phyloP scores from a whole-genome alignment of 2,888 invertebrate genomes.

The Lottia gigantea region DNA sequence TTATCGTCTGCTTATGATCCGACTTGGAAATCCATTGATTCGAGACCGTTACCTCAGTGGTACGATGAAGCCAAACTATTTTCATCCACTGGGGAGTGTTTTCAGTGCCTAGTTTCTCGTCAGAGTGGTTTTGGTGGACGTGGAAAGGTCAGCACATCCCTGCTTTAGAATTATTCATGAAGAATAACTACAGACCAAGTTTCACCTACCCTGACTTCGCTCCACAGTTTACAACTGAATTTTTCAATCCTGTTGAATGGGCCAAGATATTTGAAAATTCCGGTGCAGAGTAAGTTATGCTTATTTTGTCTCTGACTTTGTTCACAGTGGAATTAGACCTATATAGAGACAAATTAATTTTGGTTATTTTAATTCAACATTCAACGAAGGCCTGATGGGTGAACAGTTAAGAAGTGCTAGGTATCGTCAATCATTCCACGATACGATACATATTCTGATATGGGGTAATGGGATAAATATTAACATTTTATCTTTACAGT shows the following conservation, averaged over 20 bases:
- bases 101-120: slow-evolving; percentile 62
- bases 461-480: too few relatives aligned
- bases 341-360: too few relatives aligned
- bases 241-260: slow-evolving; percentile 87
- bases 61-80: slow-evolving; percentile 70
- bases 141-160: slow-evolving; percentile 75
- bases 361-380: too few relatives aligned
- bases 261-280: slow-evolving; percentile 83
- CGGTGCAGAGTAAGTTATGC: slow-evolving; percentile 78
- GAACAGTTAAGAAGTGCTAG: too few relatives aligned
- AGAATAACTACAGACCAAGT: slow-evolving; percentile 82
- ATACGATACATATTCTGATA: too few relatives aligned
- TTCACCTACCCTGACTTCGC: slow-evolving; percentile 95
- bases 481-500: too few relatives aligned
- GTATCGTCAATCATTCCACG: too few relatives aligned
- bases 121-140: slow-evolving; percentile 91
- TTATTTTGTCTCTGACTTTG: too few relatives aligned
- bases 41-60: slow-evolving; percentile 76
- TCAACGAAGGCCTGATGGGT: too few relatives aligned
- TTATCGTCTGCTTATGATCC: slow-evolving; percentile 69
- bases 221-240: slow-evolving; percentile 83
- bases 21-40: slow-evolving; percentile 86
- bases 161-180: slow-evolving; percentile 76
- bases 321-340: too few relatives aligned
- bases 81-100: slow-evolving; percentile 71